phyloP scores from a whole-genome alignment of 1,140 invertebrate species.

The Bilobella aurantiaca region DNA sequence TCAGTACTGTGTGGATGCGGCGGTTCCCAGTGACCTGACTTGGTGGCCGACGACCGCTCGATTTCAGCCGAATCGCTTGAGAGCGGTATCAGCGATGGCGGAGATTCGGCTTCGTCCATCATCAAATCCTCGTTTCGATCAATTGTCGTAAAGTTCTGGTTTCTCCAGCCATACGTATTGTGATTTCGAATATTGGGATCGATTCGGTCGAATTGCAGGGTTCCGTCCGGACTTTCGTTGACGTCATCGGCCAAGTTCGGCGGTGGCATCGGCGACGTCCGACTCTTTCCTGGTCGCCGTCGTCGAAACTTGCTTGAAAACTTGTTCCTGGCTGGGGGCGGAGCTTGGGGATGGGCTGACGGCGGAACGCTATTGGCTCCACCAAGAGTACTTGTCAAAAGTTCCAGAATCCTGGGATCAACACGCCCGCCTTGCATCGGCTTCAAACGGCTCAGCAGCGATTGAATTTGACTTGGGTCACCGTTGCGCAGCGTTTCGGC shows the following conservation, averaged over 20 bases:
- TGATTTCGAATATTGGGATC: conserved; percentile 34
- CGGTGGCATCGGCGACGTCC: neutral
- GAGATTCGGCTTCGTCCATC: conserved; percentile 22
- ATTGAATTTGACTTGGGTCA: conserved; percentile 12
- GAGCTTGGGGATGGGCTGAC: neutral
- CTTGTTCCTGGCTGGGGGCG: conserved; percentile 11
- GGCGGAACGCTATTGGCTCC: neutral
- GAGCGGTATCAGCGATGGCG: neutral
- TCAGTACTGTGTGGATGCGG: neutral
- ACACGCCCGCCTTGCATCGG: conserved; percentile 26
- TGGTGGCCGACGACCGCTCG: neutral
- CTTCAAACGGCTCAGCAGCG: conserved; percentile 23
- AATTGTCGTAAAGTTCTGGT: conserved; percentile 30
- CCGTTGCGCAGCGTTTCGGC: neutral
- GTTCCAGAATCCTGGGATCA: conserved; percentile 25
- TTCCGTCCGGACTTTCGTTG: neutral
- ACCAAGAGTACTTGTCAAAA: conserved; percentile 5
- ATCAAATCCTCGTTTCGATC: conserved; percentile 33
- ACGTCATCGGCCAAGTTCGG: neutral
- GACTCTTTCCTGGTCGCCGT: neutral
- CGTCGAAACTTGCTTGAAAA: conserved; percentile 25
- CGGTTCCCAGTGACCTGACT: neutral
- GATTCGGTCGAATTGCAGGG: neutral
- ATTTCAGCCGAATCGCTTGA: neutral
- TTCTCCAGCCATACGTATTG: conserved; percentile 24